These are phyloP conservation scores for Pachymerium ferrugineum DNA, from an alignment of 2,888 invertebrate species.

Conservation along the genomic window DNA sequence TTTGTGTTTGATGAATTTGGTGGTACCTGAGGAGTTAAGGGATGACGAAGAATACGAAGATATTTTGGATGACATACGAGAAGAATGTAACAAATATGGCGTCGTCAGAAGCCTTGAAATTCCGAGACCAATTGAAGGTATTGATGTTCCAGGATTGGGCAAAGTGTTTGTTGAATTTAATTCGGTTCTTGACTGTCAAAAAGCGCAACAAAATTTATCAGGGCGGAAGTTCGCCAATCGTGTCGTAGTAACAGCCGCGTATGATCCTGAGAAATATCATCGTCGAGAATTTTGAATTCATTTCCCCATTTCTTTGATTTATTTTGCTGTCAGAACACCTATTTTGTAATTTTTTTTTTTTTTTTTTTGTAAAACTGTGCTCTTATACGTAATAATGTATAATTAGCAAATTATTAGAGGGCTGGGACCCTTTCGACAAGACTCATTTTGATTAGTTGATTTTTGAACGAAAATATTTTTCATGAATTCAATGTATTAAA, in stretches of 20 bases:
- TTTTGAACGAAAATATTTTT: too few species aligned
- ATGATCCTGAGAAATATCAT: slow-evolving; percentile 97
- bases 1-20: slow-evolving; percentile 94
- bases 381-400: too few species aligned
- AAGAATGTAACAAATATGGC: slow-evolving; percentile 97
- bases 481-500: too few species aligned
- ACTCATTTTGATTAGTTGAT: too few species aligned
- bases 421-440: too few species aligned
- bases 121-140: slow-evolving; percentile 92
- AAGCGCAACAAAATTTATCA: slow-evolving; percentile 94
- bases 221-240: slow-evolving; percentile 97
- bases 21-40: slow-evolving; percentile 89
- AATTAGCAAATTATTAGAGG: too few species aligned
- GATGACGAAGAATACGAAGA: slow-evolving; percentile 96
- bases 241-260: slow-evolving; percentile 97
- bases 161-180: slow-evolving; percentile 99
- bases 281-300: slow-evolving; percentile 81
- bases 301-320: too few species aligned
- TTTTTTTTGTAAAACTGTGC: too few species aligned
- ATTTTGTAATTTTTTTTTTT: too few species aligned
- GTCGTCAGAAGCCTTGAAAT: slow-evolving; percentile 92
- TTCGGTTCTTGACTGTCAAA: slow-evolving; percentile 92
- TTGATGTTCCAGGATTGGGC: slow-evolving; percentile 95
- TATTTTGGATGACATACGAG: slow-evolving; percentile 95
- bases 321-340: too few species aligned